Conservation (phyloP, 2,113 vertebrate species). For the Oenanthe oenanthe region DNA sequence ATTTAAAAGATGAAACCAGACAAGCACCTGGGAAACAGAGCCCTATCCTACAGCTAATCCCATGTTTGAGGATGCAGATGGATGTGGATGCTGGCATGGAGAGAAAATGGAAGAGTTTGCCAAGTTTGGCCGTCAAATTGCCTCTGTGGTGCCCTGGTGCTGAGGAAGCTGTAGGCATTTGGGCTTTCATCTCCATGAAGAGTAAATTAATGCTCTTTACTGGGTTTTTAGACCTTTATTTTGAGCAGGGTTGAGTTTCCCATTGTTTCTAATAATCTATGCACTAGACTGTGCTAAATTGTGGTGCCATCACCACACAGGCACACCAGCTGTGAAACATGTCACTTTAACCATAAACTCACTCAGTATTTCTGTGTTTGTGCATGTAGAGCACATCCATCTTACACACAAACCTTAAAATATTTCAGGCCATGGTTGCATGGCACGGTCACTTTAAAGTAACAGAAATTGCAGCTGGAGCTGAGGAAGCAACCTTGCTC, state of each 20-base stretch:
- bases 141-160: not conserved
- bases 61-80: not conserved
- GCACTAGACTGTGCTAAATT: not conserved
- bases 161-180: not conserved
- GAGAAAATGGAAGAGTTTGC: not conserved
- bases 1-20: not conserved
- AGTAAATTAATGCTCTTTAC: not conserved
- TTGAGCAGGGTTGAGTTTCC: not conserved
- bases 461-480: not conserved
- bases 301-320: not conserved
- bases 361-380: not conserved
- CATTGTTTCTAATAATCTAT: not conserved
- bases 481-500: not conserved
- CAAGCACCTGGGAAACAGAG: not conserved
- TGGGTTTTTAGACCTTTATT: not conserved
- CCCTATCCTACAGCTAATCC: not conserved
- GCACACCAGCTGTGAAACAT: not conserved
- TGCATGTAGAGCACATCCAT: not conserved
- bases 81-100: not conserved
- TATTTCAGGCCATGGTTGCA: not conserved
- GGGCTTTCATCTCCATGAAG: not conserved
- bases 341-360: rapidly evolving
- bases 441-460: not conserved
- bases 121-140: not conserved
- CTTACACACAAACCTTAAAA: not conserved